phyloP scores from a whole-genome alignment of 64 coral and sea anemone genomes.

The Catalaphyllia jardinei region DNA sequence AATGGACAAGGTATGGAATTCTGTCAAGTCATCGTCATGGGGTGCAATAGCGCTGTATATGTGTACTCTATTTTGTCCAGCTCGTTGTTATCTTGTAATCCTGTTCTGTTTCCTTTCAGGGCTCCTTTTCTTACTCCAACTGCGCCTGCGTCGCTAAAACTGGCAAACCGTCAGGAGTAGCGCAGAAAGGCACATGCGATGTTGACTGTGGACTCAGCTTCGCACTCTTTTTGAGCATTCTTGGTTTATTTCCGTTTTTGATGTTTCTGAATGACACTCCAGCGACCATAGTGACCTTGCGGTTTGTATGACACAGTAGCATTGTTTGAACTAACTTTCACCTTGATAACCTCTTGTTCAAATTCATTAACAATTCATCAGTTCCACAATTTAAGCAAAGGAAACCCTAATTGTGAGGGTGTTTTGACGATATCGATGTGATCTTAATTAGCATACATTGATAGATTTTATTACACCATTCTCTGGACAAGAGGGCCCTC shows the following conservation, averaged over 20 bases:
- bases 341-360: too few relatives aligned
- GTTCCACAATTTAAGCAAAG: too few relatives aligned
- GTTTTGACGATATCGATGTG: too few relatives aligned
- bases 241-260: not conserved
- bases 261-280: slow-evolving; percentile 2
- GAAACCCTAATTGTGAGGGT: too few relatives aligned
- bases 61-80: too few relatives aligned
- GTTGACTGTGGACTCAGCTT: slow-evolving; percentile 4
- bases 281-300: not conserved
- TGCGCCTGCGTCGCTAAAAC: not conserved
- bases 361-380: too few relatives aligned
- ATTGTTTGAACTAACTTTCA: too few relatives aligned
- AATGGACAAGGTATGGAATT: not conserved
- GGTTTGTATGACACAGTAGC: not conserved
- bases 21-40: too few relatives aligned
- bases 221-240: not conserved
- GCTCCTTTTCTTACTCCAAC: not conserved
- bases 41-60: too few relatives aligned
- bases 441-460: too few relatives aligned
- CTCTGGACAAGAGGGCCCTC: not conserved
- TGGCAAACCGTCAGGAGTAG: not conserved
- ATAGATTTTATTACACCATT: too few relatives aligned
- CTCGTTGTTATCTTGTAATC: too few relatives aligned
- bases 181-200: not conserved
- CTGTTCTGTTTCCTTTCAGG: not conserved